Percentiles rank a stretch among this genome's conserved stretches.
These are phyloP conservation scores for Herminia tarsipennalis DNA, from an alignment of 2,888 invertebrate species.

Conservation along the genomic window DNA sequence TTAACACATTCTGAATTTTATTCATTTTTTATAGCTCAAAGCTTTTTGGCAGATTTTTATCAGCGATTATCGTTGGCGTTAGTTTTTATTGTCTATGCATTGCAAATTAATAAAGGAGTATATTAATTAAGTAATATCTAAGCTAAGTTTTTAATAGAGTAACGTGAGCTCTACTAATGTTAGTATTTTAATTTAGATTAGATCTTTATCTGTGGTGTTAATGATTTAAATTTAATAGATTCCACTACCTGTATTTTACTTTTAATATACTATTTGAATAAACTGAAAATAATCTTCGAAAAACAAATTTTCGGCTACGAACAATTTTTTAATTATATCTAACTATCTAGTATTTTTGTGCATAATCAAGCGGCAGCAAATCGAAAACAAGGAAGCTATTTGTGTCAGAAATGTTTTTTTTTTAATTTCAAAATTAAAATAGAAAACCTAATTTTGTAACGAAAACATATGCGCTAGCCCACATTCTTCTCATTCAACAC, in stretches of 20 bases:
- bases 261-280: too few relatives aligned
- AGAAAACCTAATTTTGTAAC: constrained; percentile 19
- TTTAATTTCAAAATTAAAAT: constrained; percentile 1
- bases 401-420: neutral
- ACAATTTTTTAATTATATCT: too few relatives aligned
- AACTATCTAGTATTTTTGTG: too few relatives aligned
- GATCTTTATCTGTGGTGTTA: constrained; percentile 3
- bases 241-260: too few relatives aligned
- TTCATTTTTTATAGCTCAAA: constrained; percentile 26
- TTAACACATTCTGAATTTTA: constrained; percentile 33
- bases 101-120: constrained; percentile 27
- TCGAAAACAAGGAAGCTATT: neutral
- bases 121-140: constrained; percentile 18
- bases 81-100: constrained; percentile 28
- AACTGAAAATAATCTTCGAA: too few relatives aligned
- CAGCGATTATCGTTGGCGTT: constrained; percentile 28
- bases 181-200: too few relatives aligned
- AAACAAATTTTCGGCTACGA: too few relatives aligned
- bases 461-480: constrained; percentile 77
- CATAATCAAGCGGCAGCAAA: too few relatives aligned
- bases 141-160: too few relatives aligned
- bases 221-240: too few relatives aligned
- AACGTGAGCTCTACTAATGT: too few relatives aligned
- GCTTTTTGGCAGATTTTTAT: constrained; percentile 29
- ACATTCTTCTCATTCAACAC: constrained; percentile 77